Percentiles rank a stretch among this genome's conserved stretches.
phyloP scores from a whole-genome alignment of 2,113 vertebrate species.

The Halichoerus grypus region DNA sequence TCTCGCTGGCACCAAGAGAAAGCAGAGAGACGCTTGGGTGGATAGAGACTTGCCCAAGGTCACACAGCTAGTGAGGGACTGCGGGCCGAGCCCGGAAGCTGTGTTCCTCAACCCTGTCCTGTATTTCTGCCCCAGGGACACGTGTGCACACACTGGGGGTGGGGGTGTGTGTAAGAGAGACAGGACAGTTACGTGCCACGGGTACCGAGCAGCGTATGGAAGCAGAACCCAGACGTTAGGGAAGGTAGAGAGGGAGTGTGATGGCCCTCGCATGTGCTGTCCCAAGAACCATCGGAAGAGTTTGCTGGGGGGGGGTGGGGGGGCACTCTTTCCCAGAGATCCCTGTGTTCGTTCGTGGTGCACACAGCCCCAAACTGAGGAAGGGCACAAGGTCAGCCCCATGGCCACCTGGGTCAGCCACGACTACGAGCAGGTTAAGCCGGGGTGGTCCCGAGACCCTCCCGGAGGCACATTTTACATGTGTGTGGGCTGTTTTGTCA shows the following conservation, averaged over 20 bases:
- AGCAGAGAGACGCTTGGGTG: neutral
- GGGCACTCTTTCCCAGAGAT: neutral
- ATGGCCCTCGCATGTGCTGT: rapidly evolving
- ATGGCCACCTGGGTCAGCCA: neutral
- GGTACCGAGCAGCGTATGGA: neutral
- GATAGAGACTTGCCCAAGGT: conserved; percentile 25
- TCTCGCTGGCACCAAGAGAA: neutral
- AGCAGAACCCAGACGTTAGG: neutral
- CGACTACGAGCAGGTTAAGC: too few species aligned
- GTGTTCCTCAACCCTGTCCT: neutral
- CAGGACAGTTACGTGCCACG: neutral
- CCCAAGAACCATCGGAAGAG: neutral
- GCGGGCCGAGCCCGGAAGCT: neutral
- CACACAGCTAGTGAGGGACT: neutral
- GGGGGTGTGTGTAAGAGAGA: neutral
- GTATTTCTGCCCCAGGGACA: neutral
- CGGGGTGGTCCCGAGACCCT: neutral
- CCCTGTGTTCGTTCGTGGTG: too few species aligned
- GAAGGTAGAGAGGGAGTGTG: neutral
- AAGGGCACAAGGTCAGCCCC: neutral
- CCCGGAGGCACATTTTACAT: neutral
- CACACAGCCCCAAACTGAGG: rapidly evolving
- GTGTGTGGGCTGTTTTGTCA: neutral
- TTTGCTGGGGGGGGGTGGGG: too few species aligned
- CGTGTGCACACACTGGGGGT: neutral